A percentile compares a stretch with the other conserved stretches of the same genome.
These are phyloP conservation scores for Diadromus collaris DNA, from an alignment of 2,888 invertebrate genomes.

Conservation along the genomic window DNA sequence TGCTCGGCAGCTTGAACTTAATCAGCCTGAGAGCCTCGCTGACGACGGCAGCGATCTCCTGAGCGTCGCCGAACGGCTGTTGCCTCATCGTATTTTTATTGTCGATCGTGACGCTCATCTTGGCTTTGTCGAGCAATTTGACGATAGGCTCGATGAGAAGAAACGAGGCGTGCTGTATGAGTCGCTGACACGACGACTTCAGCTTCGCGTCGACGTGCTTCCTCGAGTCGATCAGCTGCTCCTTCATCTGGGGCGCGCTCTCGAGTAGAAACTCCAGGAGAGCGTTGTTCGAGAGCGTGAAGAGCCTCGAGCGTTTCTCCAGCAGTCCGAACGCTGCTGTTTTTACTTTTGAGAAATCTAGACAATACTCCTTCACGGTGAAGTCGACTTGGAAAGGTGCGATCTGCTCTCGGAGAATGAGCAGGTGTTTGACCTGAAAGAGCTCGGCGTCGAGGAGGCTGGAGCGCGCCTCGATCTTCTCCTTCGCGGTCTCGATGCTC, in stretches of 20 bases:
- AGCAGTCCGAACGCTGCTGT: slow-evolving; percentile 90
- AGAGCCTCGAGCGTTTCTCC: slow-evolving; percentile 91
- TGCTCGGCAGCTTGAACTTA: slow-evolving; percentile 88
- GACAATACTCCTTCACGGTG: slow-evolving; percentile 93
- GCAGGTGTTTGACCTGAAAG: slow-evolving; percentile 98
- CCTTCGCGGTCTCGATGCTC: slow-evolving; percentile 91
- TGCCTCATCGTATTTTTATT: slow-evolving; percentile 76
- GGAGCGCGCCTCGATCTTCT: slow-evolving; percentile 89
- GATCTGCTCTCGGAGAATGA: slow-evolving; percentile 98
- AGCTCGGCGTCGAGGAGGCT: slow-evolving; percentile 95
- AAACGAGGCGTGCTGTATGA: slow-evolving; percentile 90
- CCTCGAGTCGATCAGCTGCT: slow-evolving; percentile 95
- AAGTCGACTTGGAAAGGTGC: slow-evolving; percentile 99
- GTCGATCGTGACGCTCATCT: slow-evolving; percentile 58
- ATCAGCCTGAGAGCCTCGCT: slow-evolving; percentile 90
- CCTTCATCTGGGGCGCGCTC: slow-evolving; percentile 96
- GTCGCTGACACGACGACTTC: slow-evolving; percentile 93
- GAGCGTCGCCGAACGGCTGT: slow-evolving; percentile 86
- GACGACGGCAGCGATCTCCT: slow-evolving; percentile 87
- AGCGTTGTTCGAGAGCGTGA: slow-evolving; percentile 92
- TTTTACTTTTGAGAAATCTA: slow-evolving; percentile 97
- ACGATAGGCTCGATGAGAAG: slow-evolving; percentile 89
- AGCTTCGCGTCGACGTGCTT: slow-evolving; percentile 97
- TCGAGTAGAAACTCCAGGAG: slow-evolving; percentile 95
- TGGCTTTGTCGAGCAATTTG: slow-evolving; percentile 84